Evolutionary conservation across 2,888 invertebrate species (phyloP).

Genomic region (Epirrhoe tristata): DNA sequence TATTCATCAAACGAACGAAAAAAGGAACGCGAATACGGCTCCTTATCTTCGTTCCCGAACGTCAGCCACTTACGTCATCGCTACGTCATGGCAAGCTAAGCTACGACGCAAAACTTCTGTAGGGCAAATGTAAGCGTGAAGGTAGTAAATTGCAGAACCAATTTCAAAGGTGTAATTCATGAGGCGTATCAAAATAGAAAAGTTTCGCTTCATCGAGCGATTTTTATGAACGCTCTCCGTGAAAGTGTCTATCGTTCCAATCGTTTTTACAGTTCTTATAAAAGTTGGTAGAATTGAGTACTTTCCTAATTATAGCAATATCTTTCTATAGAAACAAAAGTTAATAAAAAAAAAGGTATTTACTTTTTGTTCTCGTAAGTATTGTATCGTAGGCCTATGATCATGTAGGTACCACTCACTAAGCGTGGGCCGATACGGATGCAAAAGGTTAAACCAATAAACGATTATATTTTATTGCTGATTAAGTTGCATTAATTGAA

Average conservation of each 20-base stretch:
- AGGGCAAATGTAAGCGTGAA: slow-evolving; percentile 19
- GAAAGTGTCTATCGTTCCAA: slow-evolving; percentile 54
- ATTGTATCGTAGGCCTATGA: slow-evolving; percentile 15
- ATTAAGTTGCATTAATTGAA: slow-evolving; percentile 13
- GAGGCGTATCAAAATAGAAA: slow-evolving; percentile 42
- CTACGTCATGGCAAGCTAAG: slow-evolving; percentile 25
- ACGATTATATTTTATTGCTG: slow-evolving; percentile 29
- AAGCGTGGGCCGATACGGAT: slow-evolving; percentile 27
- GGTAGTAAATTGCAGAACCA: slow-evolving; percentile 8
- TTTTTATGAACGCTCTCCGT: slow-evolving; percentile 63
- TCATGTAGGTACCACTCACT: too few relatives aligned
- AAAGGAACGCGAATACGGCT: too few relatives aligned
- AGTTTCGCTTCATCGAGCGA: slow-evolving; percentile 56
- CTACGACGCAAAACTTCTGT: slow-evolving; percentile 23
- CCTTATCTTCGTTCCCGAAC: slow-evolving; percentile 12
- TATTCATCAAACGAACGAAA: too few relatives aligned
- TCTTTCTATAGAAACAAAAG: too few relatives aligned
- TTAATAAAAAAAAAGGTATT: too few relatives aligned
- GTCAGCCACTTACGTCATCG: slow-evolving; percentile 32
- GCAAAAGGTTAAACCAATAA: slow-evolving; percentile 36
- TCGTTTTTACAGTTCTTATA: slow-evolving; percentile 51
- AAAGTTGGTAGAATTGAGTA: background rate
- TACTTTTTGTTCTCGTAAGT: too few relatives aligned
- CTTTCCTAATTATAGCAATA: background rate
- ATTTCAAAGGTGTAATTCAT: slow-evolving; percentile 33